Conservation (phyloP, 2,797 vertebrate genomes). For the Labroides dimidiatus region DNA sequence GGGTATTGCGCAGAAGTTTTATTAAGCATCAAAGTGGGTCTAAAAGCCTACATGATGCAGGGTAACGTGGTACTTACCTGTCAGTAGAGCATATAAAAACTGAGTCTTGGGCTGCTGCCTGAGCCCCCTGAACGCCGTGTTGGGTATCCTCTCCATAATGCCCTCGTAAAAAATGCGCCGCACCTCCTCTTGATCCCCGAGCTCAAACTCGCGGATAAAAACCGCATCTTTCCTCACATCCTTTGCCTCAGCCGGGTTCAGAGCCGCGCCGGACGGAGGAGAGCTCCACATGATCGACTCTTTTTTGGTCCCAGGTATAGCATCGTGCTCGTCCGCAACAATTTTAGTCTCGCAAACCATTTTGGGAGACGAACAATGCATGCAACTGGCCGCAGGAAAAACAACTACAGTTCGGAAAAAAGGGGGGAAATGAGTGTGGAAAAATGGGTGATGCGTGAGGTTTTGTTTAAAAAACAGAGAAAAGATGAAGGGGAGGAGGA, state of each 20-base stretch:
- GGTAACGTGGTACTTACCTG: slow-evolving; percentile 85
- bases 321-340: slow-evolving; percentile 93
- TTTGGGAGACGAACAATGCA: slow-evolving; percentile 96
- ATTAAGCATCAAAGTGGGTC: neutral
- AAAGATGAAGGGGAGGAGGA: slow-evolving; percentile 75
- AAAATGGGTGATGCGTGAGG: slow-evolving; percentile 64
- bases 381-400: slow-evolving; percentile 86
- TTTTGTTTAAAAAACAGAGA: slow-evolving; percentile 77
- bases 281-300: slow-evolving; percentile 93
- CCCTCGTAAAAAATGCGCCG: slow-evolving; percentile 96
- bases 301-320: slow-evolving; percentile 91
- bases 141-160: slow-evolving; percentile 96
- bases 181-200: slow-evolving; percentile 89
- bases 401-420: slow-evolving; percentile 67
- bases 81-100: slow-evolving; percentile 90
- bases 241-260: slow-evolving; percentile 75
- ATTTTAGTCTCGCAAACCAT: slow-evolving; percentile 99
- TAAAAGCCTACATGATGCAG: neutral
- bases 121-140: slow-evolving; percentile 93
- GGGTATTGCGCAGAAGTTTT: slow-evolving; percentile 12
- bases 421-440: slow-evolving; percentile 21
- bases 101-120: slow-evolving; percentile 90
- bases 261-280: slow-evolving; percentile 65
- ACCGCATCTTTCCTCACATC: slow-evolving; percentile 83
- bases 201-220: slow-evolving; percentile 92